A percentile compares a stretch with the other conserved stretches of the same genome.
Evolutionary conservation across 2,888 invertebrate species (phyloP).

Genomic region (Junonia oenone): DNA sequence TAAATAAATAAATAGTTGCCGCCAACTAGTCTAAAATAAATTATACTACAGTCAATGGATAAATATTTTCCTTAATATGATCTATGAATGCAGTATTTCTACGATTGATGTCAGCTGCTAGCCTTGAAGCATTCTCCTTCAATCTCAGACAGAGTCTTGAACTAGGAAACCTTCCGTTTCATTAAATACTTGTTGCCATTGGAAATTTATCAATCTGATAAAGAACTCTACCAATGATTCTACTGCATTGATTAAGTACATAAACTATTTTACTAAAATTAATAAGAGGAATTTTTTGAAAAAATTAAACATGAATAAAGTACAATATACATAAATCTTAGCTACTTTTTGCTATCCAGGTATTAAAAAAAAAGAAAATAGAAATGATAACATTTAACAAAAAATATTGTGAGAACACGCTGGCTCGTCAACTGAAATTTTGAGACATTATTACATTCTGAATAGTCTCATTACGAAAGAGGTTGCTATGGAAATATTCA

Average conservation of each 20-base stretch:
- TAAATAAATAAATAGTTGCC: neutral
- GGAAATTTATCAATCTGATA: constrained; percentile 52
- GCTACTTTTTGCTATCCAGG: neutral
- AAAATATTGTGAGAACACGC: constrained; percentile 7
- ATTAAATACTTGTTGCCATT: constrained; percentile 45
- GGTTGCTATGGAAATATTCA: constrained; percentile 9
- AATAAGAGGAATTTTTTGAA: neutral
- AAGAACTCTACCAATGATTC: constrained; percentile 29
- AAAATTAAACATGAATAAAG: too few species aligned
- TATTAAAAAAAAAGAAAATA: neutral
- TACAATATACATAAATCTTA: neutral
- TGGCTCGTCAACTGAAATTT: constrained; percentile 17
- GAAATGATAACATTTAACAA: neutral
- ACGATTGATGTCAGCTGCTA: constrained; percentile 46
- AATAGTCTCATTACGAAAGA: constrained; percentile 19
- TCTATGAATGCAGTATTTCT: constrained; percentile 41
- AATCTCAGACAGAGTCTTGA: constrained; percentile 35
- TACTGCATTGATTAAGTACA: constrained; percentile 24
- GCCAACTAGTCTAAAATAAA: neutral
- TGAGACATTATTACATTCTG: constrained; percentile 10
- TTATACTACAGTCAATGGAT: constrained; percentile 19
- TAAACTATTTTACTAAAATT: constrained; percentile 16
- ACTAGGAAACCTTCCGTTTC: constrained; percentile 52
- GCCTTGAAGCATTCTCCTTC: constrained; percentile 63
- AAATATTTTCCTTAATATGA: constrained; percentile 34